phyloP scores from a whole-genome alignment of 2,113 vertebrate species.

The Riparia riparia region DNA sequence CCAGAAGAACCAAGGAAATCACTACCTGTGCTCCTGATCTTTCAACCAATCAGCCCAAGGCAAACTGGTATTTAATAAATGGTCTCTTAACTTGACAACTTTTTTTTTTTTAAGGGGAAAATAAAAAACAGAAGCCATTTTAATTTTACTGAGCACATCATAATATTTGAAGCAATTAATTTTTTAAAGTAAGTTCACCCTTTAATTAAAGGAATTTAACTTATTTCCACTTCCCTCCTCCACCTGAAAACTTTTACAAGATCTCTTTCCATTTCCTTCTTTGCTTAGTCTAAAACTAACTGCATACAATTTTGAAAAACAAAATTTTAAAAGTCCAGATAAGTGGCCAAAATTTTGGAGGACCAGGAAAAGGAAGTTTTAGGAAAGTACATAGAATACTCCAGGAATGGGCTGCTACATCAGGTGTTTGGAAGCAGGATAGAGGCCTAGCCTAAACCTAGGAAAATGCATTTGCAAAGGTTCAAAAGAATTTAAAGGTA shows the following conservation, averaged over 20 bases:
- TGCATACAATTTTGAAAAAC: background rate
- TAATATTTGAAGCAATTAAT: background rate
- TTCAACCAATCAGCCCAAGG: background rate
- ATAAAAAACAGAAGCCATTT: fast-evolving
- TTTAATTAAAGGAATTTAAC: background rate
- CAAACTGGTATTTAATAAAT: background rate
- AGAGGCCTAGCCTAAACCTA: background rate
- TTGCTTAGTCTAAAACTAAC: background rate
- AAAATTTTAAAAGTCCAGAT: background rate
- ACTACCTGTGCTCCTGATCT: background rate
- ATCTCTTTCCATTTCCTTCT: background rate
- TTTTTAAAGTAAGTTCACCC: background rate
- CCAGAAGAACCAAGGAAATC: background rate
- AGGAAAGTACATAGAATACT: background rate
- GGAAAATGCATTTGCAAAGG: background rate
- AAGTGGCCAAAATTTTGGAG: background rate
- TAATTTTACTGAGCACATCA: background rate
- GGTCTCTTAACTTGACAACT: background rate
- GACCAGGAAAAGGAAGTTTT: background rate
- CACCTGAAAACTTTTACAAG: background rate
- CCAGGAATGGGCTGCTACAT: background rate
- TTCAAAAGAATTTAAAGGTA: background rate
- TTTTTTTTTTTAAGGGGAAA: background rate
- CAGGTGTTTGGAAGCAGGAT: background rate
- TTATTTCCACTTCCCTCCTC: background rate